Evolutionary conservation across 2,113 vertebrate genomes (phyloP), one percentile per base, ranked within the genome.

Genomic region (Bos indicus): DNA sequence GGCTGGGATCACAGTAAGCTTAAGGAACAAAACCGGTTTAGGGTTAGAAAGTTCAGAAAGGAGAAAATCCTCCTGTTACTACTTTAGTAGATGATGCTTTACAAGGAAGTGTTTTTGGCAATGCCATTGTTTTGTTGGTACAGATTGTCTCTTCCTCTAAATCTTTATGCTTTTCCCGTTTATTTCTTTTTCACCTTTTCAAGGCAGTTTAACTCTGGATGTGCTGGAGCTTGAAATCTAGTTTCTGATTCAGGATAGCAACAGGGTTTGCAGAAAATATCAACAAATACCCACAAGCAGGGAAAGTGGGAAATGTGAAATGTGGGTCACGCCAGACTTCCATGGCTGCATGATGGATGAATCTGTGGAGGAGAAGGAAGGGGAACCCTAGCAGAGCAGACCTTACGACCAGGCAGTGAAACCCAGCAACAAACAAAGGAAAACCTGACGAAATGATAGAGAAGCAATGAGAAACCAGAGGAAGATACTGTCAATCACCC

Each of bases 181-280:
- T 98, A 84, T 98, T 97, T 98, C 57, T 98, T 98, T 96, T 90
- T 60, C 46, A 93, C 57, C 67, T 98, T 98, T 98, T 93, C 95
- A 98, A 93, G 96, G 93, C 95, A 98, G 98, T 98, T 98, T 98
- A 98, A 99, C 98, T 98, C 97, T 98, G 98, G 98, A 98, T 91
- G 86, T 98, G 98, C 98, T 98, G 98, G 98, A 98, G 98, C 98
- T 98, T 99, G 98, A 98, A 99, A 98, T 98, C 98, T 98, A 97
- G 97, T 98, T 98, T 98, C 97, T 19, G 74, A 98, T 98, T 98
- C 97, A 98, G 98, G 99, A 98, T 98, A 99, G 98, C 84, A 98
- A 98, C 94, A 98, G 98, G 97, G 97, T 97, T 99, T 98, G 97
- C 95, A 96, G 98, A 98, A 99, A 99, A 99, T 99, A 98, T 98